phyloP scores from a whole-genome alignment of 2,888 invertebrate species.

The Diploptera punctata region DNA sequence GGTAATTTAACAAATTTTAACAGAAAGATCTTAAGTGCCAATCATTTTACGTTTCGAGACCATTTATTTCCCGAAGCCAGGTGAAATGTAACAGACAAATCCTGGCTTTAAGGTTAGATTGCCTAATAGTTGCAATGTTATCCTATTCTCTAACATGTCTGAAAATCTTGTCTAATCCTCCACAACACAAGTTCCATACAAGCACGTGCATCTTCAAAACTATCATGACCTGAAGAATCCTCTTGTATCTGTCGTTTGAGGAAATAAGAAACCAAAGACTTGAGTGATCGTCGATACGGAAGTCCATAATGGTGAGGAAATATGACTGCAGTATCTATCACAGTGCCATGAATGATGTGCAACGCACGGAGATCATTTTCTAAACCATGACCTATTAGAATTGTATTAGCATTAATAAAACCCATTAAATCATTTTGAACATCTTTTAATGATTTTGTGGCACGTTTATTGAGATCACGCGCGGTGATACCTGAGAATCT shows the following conservation, averaged over 20 bases:
- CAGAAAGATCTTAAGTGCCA: too few relatives aligned
- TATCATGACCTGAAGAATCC: conserved; percentile 81
- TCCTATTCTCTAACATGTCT: conserved; percentile 46
- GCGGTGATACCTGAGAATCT: conserved; percentile 91
- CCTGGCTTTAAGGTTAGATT: too few relatives aligned
- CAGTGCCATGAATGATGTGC: conserved; percentile 79
- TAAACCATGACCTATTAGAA: conserved; percentile 93
- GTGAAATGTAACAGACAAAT: too few relatives aligned
- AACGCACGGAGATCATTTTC: conserved; percentile 93
- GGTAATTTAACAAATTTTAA: too few relatives aligned
- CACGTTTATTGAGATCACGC: conserved; percentile 62
- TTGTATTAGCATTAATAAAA: conserved; percentile 81
- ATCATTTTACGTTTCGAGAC: too few relatives aligned
- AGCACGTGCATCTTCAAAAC: conserved; percentile 89
- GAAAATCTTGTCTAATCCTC: conserved; percentile 67
- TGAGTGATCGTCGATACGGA: conserved; percentile 83
- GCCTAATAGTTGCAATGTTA: too few relatives aligned
- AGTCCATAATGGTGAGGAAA: conserved; percentile 88
- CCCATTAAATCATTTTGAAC: conserved; percentile 87
- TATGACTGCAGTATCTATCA: conserved; percentile 89
- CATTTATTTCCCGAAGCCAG: too few relatives aligned
- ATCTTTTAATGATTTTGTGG: conserved; percentile 72
- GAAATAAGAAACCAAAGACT: conserved; percentile 73
- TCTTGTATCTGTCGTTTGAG: conserved; percentile 85
- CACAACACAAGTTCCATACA: conserved; percentile 89